Evolutionary conservation across 2,113 vertebrate genomes (phyloP), one percentile per base, ranked within the genome.

Genomic region (Mionectes macconnelli): DNA sequence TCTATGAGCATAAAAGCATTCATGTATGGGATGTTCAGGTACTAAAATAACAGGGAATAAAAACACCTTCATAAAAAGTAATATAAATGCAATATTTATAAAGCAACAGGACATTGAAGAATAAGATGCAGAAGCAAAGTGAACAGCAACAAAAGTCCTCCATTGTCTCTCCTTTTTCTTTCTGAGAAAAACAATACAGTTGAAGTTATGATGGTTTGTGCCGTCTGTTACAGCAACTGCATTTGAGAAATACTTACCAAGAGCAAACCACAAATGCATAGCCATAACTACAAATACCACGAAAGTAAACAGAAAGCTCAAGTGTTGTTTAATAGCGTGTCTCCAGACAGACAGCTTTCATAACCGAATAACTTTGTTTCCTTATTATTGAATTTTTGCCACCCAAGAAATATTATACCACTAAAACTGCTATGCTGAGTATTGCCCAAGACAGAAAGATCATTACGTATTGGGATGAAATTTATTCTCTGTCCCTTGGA

Each of bases 291-390:
- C 79, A 95, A 96, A 88, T 88, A 79, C 33, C 79, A 75, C 33
- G 31, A 78, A 84, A 93, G 60, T 81, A 95, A 96, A 95, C 68
- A 88, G 80, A 95, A 90, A 90, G 59, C 77, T 90, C 73, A 94
- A 90, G 39, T 74, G 82, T 52, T 94, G 62, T 89, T 97, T 81
- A 95, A 94, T 91, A 85, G 27, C 67, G 37, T 40, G 59, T 90
- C 85, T 96, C 79, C 67, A 95, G 89, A 95, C 56, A 96, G 93
- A 82, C 73, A 96, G 52, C 47, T 92, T 94, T 93, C 89, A 86
- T 82, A 83, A 89, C 75, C 56, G 78, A 80, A 25, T 67, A 68
- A 74, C 49, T 83, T 69, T 45, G 75, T 85, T 90, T 86, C 39
- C 44, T 19, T 88, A 7, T 52, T 96, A 94, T 81, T 95, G 67